A percentile compares a stretch with the other conserved stretches of the same genome.
Conservation (phyloP, 35 echinoderm and acorn worm genomes). For the Heliocidaris tuberculata region DNA sequence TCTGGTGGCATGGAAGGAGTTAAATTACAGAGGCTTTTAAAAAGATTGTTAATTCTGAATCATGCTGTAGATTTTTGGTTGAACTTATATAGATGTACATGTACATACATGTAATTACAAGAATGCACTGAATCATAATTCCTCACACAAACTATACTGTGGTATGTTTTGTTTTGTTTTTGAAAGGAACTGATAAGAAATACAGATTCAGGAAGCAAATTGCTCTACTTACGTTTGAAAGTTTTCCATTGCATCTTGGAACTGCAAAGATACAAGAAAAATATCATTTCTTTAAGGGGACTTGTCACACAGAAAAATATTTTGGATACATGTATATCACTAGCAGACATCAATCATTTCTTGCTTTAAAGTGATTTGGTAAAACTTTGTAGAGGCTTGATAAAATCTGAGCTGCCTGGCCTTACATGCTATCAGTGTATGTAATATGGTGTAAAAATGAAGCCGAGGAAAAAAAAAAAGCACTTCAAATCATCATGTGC, state of each 20-base stretch:
- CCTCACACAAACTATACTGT: no score
- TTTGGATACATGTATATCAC: background rate
- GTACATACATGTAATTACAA: no score
- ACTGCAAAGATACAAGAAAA: constrained; percentile 7
- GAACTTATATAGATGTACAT: background rate
- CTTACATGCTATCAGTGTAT: no score
- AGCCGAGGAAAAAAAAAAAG: background rate
- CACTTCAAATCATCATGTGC: background rate
- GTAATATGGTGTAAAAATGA: no score
- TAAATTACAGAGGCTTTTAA: no score
- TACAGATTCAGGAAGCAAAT: background rate
- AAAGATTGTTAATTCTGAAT: no score
- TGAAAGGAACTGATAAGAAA: background rate
- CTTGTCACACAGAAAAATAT: background rate
- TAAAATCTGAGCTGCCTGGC: no score
- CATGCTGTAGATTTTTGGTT: no score
- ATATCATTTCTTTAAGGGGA: background rate
- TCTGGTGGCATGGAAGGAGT: no score
- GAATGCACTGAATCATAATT: no score
- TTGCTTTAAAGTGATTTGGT: background rate
- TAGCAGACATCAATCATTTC: background rate
- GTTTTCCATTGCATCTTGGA: constrained; percentile 39
- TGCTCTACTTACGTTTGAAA: constrained; percentile 26
- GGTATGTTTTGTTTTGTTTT: no score
- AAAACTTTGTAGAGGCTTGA: no score